phyloP scores from a whole-genome alignment of 2,113 vertebrate species.

The Climacteris rufus region DNA sequence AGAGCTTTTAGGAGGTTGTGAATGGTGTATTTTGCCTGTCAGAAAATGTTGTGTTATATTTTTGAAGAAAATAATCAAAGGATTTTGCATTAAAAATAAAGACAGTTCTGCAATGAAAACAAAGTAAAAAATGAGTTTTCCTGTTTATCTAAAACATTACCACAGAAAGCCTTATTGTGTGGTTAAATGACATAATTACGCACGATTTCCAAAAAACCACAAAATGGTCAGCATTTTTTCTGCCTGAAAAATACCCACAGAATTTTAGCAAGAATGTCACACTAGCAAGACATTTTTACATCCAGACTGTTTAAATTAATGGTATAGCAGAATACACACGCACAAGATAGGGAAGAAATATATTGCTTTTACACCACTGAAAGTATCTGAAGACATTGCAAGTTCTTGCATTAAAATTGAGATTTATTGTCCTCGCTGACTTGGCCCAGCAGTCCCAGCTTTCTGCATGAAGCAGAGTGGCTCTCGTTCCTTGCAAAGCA shows the following conservation, averaged over 20 bases:
- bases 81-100: background rate
- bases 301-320: constrained; percentile 62
- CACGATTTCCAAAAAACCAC: constrained; percentile 69
- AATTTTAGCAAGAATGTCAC: constrained; percentile 60
- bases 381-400: constrained; percentile 23
- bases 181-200: constrained; percentile 66
- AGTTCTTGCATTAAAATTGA: constrained; percentile 1
- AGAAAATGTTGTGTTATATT: background rate
- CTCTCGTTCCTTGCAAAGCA: constrained; percentile 42
- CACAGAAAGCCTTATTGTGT: constrained; percentile 65
- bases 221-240: constrained; percentile 70
- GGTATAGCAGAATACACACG: background rate
- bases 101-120: constrained; percentile 8
- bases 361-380: constrained; percentile 4
- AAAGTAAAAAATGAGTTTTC: constrained; percentile 47
- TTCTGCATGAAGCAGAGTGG: background rate
- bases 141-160: constrained; percentile 59
- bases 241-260: constrained; percentile 72
- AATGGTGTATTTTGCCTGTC: background rate
- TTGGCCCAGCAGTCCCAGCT: background rate
- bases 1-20: background rate
- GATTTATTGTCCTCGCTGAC: constrained; percentile 22
- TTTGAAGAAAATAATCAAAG: constrained; percentile 9
- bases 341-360: constrained; percentile 8
- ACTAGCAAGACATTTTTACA: constrained; percentile 23